These are phyloP conservation scores for Xiphophorus couchianus DNA, from an alignment of 2,113 vertebrate species.

Conservation along the genomic window DNA sequence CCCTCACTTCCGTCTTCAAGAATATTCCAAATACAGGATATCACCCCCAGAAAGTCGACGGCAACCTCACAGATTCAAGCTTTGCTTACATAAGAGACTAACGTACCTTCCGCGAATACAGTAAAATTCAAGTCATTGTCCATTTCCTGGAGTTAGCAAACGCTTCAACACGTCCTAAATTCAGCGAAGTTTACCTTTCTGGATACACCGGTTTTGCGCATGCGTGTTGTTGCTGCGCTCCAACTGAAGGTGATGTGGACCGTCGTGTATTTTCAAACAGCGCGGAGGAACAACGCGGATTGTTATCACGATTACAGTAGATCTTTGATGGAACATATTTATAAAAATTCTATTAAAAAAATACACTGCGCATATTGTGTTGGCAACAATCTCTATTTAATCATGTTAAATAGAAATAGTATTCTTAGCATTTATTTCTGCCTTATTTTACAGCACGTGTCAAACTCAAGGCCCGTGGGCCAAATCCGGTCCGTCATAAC, in stretches of 20 bases:
- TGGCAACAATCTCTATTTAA: no score
- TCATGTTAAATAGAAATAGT: no score
- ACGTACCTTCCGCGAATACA: background rate
- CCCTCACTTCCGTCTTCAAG: slow-evolving; percentile 59
- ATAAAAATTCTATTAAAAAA: no score
- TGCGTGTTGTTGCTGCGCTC: background rate
- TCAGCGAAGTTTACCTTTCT: slow-evolving; percentile 4
- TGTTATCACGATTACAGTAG: background rate
- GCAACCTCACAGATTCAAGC: background rate
- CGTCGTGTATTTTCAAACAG: background rate
- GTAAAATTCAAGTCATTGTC: background rate
- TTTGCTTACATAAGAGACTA: fast-evolving
- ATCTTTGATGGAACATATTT: no score
- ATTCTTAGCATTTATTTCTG: no score
- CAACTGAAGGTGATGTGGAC: background rate
- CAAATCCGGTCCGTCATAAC: no score
- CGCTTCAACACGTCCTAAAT: background rate
- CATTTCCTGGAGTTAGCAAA: background rate
- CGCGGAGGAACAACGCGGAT: background rate
- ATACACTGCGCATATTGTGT: no score
- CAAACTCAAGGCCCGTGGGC: no score
- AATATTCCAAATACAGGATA: slow-evolving; percentile 2
- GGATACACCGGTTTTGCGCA: background rate
- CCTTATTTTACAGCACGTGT: no score
- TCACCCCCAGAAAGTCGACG: background rate